Conservation (phyloP, 2,888 invertebrate genomes). For the Philopedon plagiatum region DNA sequence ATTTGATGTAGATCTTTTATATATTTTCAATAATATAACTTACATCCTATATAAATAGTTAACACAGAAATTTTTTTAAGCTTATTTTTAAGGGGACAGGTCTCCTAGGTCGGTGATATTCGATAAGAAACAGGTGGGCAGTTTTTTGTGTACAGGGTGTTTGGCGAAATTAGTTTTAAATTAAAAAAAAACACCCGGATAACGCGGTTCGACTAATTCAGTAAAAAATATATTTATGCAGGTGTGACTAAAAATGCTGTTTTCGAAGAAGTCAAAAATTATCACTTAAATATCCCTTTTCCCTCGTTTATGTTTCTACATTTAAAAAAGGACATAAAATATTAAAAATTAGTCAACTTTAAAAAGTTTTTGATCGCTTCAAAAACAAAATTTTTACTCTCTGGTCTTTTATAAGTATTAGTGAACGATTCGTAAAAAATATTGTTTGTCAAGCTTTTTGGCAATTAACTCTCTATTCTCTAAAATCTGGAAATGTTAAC, state of each 20-base stretch:
- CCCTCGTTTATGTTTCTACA: too few relatives aligned
- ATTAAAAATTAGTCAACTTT: too few relatives aligned
- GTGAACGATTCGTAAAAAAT: conserved; percentile 10
- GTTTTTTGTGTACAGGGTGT: conserved; percentile 10
- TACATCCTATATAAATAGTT: conserved; percentile 16
- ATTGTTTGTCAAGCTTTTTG: neutral
- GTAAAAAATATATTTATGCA: neutral
- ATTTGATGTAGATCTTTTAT: neutral
- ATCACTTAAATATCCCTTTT: too few relatives aligned
- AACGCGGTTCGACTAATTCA: neutral
- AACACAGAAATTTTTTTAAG: conserved; percentile 24
- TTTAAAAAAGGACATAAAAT: too few relatives aligned
- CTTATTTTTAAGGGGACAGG: conserved; percentile 9
- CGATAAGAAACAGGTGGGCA: neutral
- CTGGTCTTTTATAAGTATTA: too few relatives aligned
- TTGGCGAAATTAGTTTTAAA: neutral
- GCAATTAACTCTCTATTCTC: conserved; percentile 10
- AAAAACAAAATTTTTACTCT: too few relatives aligned
- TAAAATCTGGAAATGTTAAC: neutral
- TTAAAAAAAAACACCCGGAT: neutral
- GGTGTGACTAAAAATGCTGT: too few relatives aligned
- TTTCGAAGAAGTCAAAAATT: too few relatives aligned
- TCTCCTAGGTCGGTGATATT: neutral
- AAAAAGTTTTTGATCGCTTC: too few relatives aligned
- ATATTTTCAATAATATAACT: neutral